Percentiles rank a stretch among this genome's conserved stretches.
Evolutionary conservation across 2,888 invertebrate species (phyloP).

Genomic region (Eristalis intricaria): DNA sequence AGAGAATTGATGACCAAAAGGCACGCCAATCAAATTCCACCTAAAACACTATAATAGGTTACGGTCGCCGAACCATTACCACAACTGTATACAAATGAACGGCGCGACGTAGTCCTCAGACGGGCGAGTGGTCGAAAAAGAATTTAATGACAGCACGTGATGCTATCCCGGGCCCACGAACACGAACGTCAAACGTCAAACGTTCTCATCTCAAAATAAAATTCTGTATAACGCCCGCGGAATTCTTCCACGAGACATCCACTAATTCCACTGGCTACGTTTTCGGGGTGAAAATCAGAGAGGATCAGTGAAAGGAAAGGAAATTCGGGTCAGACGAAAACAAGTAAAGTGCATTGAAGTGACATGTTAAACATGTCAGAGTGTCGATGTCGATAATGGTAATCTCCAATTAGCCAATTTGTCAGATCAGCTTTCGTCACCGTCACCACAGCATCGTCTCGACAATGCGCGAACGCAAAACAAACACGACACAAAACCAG

Average conservation of each 20-base stretch:
- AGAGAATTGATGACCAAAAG: conserved; percentile 5
- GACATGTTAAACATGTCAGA: background rate
- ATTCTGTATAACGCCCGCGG: conserved; percentile 28
- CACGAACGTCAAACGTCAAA: conserved; percentile 28
- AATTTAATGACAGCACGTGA: conserved; percentile 59
- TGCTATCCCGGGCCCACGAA: conserved; percentile 10
- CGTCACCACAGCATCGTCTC: conserved; percentile 7
- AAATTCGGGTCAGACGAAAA: background rate
- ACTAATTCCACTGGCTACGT: no score
- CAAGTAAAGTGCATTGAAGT: background rate
- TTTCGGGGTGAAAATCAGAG: background rate
- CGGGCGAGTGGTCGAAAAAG: background rate
- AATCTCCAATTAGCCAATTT: conserved; percentile 71
- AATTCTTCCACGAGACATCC: background rate
- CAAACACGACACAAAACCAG: conserved; percentile 27
- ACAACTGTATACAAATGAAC: conserved; percentile 55
- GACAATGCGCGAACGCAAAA: conserved; percentile 33
- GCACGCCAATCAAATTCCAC: conserved; percentile 25
- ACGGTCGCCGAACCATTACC: conserved; percentile 25
- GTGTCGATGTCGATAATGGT: conserved; percentile 47
- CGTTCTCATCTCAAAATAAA: background rate
- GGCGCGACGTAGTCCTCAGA: conserved; percentile 10
- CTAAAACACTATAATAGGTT: conserved; percentile 34
- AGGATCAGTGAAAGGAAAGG: background rate
- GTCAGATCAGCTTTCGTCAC: conserved; percentile 62